Evolutionary conservation across 2,888 invertebrate species (phyloP).

Genomic region (Hemicrepidius hirtus): DNA sequence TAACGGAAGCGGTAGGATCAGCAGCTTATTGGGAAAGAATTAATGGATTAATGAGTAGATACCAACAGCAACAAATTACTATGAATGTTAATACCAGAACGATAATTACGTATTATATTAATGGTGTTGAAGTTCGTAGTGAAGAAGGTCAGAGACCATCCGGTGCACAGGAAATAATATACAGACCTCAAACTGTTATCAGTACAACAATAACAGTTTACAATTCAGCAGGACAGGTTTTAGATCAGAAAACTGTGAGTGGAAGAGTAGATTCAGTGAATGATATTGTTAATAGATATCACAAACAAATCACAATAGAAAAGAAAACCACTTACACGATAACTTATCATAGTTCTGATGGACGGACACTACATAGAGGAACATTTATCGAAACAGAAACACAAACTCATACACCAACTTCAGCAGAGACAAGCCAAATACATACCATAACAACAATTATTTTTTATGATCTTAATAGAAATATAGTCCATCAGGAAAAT

Average conservation of each 20-base stretch:
- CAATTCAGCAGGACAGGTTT: background rate
- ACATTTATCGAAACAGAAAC: constrained; percentile 7
- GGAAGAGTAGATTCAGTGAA: constrained; percentile 20
- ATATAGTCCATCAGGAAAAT: constrained; percentile 22
- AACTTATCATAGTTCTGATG: constrained; percentile 7
- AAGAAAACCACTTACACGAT: constrained; percentile 10
- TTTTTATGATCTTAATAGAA: constrained; percentile 29
- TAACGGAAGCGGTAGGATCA: constrained; percentile 18
- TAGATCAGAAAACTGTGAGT: constrained; percentile 5
- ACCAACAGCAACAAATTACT: constrained; percentile 10
- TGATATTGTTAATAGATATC: constrained; percentile 17
- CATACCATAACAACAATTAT: constrained; percentile 25
- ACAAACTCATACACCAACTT: constrained; percentile 8
- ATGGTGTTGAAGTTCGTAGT: constrained; percentile 34
- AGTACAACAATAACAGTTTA: constrained; percentile 23
- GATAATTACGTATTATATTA: constrained; percentile 26
- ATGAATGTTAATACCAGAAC: constrained; percentile 18
- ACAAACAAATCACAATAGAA: constrained; percentile 22
- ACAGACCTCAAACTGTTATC: constrained; percentile 17
- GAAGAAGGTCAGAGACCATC: background rate
- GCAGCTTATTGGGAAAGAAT: constrained; percentile 43
- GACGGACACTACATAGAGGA: constrained; percentile 20
- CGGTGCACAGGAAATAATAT: background rate
- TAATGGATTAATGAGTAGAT: constrained; percentile 25
- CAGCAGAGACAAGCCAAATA: background rate